phyloP scores from a whole-genome alignment of 2,888 invertebrate genomes.

The Choreutis nemorana region DNA sequence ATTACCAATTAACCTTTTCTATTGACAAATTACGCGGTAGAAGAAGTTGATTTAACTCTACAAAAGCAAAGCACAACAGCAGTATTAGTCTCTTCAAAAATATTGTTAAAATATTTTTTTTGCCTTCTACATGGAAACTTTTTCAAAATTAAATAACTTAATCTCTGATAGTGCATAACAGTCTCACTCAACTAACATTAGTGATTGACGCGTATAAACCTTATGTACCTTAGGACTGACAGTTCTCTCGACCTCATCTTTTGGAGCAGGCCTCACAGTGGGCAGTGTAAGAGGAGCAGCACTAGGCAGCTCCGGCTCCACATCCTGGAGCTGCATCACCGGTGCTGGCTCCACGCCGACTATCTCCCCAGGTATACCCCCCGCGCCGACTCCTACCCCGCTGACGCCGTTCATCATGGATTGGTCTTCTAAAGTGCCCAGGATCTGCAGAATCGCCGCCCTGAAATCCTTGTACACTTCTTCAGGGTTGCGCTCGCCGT shows the following conservation, averaged over 20 bases:
- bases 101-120: no score
- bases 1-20: no score
- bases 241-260: constrained; percentile 20
- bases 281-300: constrained; percentile 11
- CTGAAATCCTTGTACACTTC: constrained; percentile 90
- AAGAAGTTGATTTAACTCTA: no score
- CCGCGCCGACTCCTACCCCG: constrained; percentile 67
- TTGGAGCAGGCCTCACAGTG: constrained; percentile 7
- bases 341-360: constrained; percentile 69
- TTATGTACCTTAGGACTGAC: constrained; percentile 36
- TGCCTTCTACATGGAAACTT: no score
- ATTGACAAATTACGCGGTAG: no score
- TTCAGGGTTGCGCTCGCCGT: constrained; percentile 85
- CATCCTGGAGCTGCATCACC: constrained; percentile 18
- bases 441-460: constrained; percentile 77
- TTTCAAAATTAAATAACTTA: no score
- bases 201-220: no score
- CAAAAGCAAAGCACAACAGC: no score
- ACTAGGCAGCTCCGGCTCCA: constrained; percentile 12
- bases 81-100: no score
- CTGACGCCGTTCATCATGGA: constrained; percentile 67
- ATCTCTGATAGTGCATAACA: no score
- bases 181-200: no score
- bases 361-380: constrained; percentile 70
- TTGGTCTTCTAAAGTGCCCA: constrained; percentile 75